Percentiles rank a stretch among this genome's conserved stretches.
These are phyloP conservation scores for Psittacula cyanocephala DNA, from an alignment of 2,113 vertebrate genomes.

Conservation along the genomic window DNA sequence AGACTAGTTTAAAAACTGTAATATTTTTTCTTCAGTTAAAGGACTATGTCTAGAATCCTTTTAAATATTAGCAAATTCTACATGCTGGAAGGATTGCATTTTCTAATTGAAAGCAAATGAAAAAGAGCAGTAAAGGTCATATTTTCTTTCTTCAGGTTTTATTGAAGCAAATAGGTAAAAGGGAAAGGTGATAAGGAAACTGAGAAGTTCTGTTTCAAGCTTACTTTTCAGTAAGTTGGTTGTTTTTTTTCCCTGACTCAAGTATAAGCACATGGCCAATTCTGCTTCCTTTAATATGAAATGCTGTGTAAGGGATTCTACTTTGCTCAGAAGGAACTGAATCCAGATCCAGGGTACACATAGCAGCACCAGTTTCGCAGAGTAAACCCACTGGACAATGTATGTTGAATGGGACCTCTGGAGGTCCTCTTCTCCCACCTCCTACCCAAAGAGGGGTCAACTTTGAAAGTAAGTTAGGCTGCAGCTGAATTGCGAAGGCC, in stretches of 20 bases:
- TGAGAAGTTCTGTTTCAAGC: background rate
- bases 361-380: background rate
- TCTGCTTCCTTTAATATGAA: background rate
- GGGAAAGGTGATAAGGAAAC: background rate
- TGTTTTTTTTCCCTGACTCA: background rate
- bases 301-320: background rate
- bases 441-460: background rate
- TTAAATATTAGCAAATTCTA: constrained; percentile 52
- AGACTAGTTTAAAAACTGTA: constrained; percentile 5
- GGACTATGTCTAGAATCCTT: background rate
- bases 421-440: background rate
- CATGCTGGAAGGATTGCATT: background rate
- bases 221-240: background rate
- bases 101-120: constrained; percentile 42
- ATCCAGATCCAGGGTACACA: background rate
- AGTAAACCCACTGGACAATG: background rate
- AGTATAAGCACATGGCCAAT: background rate
- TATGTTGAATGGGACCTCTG: background rate
- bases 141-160: background rate
- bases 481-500: background rate
- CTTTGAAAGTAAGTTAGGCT: background rate
- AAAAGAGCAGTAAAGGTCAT: constrained; percentile 20
- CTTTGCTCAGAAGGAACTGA: background rate
- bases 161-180: constrained; percentile 31
- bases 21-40: constrained; percentile 11